phyloP scores from a whole-genome alignment of 2,888 invertebrate species.

The Arrhopalites spinosus region DNA sequence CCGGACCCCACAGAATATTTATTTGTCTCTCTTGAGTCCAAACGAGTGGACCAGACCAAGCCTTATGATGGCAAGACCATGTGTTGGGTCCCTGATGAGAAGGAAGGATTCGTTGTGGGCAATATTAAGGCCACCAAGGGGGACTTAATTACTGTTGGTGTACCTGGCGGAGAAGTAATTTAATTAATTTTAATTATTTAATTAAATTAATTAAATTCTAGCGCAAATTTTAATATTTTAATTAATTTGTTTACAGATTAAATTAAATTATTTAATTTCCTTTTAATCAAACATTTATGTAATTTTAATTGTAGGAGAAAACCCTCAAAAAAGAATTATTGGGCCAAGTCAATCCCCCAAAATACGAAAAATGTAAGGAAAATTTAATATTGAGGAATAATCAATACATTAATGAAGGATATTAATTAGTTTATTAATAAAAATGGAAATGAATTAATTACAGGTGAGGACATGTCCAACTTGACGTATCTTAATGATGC shows the following conservation, averaged over 20 bases:
- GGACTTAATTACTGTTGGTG: slow-evolving; percentile 89
- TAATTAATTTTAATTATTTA: neutral
- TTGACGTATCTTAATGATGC: slow-evolving; percentile 96
- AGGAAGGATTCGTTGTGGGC: slow-evolving; percentile 95
- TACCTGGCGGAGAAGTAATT: slow-evolving; percentile 94
- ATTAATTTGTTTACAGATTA: too few relatives aligned
- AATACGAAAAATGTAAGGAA: slow-evolving; percentile 98
- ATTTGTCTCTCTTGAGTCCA: slow-evolving; percentile 93
- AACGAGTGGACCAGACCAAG: slow-evolving; percentile 97
- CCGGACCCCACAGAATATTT: slow-evolving; percentile 95
- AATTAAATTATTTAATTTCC: neutral
- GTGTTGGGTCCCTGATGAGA: slow-evolving; percentile 98
- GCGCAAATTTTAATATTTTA: too few relatives aligned
- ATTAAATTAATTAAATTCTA: too few relatives aligned
- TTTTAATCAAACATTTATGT: neutral
- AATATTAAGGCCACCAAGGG: slow-evolving; percentile 99
- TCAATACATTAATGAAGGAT: too few relatives aligned
- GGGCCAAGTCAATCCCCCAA: slow-evolving; percentile 93
- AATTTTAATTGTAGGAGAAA: slow-evolving; percentile 70
- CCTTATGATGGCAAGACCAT: slow-evolving; percentile 99
- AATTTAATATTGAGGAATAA: too few relatives aligned
- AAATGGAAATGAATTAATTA: too few relatives aligned
- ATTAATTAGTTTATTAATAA: too few relatives aligned
- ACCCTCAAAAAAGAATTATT: slow-evolving; percentile 83
- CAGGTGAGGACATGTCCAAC: slow-evolving; percentile 94